Conservation (phyloP, 2,888 invertebrate species). For the Pycnomerus fuliginosus region DNA sequence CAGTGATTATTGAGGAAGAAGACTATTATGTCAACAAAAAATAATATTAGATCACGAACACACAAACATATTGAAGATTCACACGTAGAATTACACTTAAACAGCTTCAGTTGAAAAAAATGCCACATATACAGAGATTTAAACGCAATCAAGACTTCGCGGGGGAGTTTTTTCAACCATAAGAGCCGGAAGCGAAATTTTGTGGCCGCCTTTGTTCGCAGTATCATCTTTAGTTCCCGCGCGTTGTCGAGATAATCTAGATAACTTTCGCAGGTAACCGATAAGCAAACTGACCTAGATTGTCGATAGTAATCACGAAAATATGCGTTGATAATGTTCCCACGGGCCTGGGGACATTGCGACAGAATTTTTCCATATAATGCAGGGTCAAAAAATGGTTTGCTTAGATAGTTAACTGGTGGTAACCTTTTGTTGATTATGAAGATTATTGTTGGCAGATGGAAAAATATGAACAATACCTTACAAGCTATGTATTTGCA, state of each 20-base stretch:
- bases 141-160: slow-evolving; percentile 17
- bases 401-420: too few species aligned
- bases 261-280: slow-evolving; percentile 33
- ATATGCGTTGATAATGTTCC: slow-evolving; percentile 41
- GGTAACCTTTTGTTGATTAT: too few species aligned
- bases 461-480: slow-evolving; percentile 29
- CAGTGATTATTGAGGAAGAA: slow-evolving; percentile 23
- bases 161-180: slow-evolving; percentile 12
- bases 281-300: slow-evolving; percentile 43
- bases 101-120: slow-evolving; percentile 12
- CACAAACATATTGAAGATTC: slow-evolving; percentile 19
- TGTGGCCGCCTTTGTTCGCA: too few species aligned
- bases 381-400: too few species aligned
- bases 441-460: background rate
- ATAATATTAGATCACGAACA: slow-evolving; percentile 27
- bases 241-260: slow-evolving; percentile 41
- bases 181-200: slow-evolving; percentile 2
- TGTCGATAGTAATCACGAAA: slow-evolving; percentile 42
- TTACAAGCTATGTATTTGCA: slow-evolving; percentile 30
- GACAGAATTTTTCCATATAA: background rate
- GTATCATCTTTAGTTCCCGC: too few species aligned
- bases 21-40: slow-evolving; percentile 17
- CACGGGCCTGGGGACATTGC: slow-evolving; percentile 29
- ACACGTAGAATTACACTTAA: slow-evolving; percentile 20
- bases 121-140: slow-evolving; percentile 14